Percentiles rank a stretch among this genome's conserved stretches.
These are phyloP conservation scores for Pteruthius melanotis DNA, from an alignment of 2,113 vertebrate species.

Conservation along the genomic window DNA sequence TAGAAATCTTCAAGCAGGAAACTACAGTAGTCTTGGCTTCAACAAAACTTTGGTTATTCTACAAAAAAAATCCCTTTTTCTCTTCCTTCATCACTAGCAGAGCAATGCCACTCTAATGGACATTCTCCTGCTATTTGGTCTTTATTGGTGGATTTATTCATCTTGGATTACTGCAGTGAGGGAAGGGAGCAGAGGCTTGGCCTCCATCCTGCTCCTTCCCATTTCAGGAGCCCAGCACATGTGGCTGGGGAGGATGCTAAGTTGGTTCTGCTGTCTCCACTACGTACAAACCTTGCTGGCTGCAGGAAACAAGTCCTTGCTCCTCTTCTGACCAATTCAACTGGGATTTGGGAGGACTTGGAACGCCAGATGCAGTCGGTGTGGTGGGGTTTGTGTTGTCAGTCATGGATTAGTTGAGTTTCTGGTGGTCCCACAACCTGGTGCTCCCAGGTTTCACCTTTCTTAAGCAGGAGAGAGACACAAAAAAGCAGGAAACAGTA, in stretches of 20 bases:
- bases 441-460: neutral
- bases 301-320: neutral
- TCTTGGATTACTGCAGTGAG: neutral
- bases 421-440: neutral
- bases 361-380: neutral
- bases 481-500: neutral
- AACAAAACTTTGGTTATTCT: neutral
- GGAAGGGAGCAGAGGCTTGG: accelerated
- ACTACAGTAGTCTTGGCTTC: neutral
- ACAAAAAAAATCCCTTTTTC: neutral
- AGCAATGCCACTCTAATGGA: neutral
- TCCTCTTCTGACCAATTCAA: neutral
- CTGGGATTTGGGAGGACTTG: neutral
- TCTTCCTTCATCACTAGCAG: neutral
- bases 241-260: too few relatives aligned
- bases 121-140: neutral
- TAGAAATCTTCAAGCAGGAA: neutral
- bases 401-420: neutral
- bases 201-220: neutral
- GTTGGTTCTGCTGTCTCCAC: neutral
- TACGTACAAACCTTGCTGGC: accelerated
- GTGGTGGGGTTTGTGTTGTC: neutral
- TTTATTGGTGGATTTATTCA: neutral
- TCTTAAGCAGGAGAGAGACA: neutral
- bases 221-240: neutral